Percentiles rank a stretch among this genome's conserved stretches.
Conservation (phyloP, 2,797 vertebrate species). For the Tympanoctomys barrerae region DNA sequence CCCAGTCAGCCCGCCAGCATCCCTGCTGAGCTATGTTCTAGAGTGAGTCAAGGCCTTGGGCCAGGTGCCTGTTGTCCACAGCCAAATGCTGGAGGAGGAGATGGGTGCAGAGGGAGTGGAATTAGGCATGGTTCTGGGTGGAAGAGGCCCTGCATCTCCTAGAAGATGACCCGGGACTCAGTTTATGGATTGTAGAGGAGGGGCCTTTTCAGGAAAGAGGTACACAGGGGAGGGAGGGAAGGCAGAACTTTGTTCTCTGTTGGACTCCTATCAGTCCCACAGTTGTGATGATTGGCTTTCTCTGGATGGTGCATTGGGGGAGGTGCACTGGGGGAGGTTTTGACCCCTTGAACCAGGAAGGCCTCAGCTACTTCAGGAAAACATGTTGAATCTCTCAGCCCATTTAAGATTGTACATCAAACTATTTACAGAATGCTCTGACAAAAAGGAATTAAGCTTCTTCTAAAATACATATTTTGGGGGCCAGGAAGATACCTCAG, state of each 20-base stretch:
- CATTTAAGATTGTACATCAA: background rate
- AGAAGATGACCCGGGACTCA: background rate
- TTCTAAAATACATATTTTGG: background rate
- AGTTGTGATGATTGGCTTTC: background rate
- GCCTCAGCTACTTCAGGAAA: conserved; percentile 16
- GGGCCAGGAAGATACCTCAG: too few relatives aligned
- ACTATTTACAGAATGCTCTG: background rate
- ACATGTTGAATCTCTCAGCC: background rate
- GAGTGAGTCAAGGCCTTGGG: background rate
- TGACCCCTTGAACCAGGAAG: background rate
- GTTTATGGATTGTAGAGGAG: background rate
- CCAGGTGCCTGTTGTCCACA: rapidly evolving
- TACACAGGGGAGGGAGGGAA: background rate
- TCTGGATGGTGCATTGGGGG: background rate
- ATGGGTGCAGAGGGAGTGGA: background rate
- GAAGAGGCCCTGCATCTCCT: background rate
- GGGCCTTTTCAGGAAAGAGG: background rate
- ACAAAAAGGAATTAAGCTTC: background rate
- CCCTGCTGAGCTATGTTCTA: background rate
- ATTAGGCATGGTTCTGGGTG: background rate
- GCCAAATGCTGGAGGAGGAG: background rate
- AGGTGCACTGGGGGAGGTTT: background rate
- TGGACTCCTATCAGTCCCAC: background rate
- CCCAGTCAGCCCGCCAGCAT: background rate
- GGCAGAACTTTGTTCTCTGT: background rate